Evolutionary conservation across 1,140 invertebrate species (phyloP).

Genomic region (Drosophila athabasca): DNA sequence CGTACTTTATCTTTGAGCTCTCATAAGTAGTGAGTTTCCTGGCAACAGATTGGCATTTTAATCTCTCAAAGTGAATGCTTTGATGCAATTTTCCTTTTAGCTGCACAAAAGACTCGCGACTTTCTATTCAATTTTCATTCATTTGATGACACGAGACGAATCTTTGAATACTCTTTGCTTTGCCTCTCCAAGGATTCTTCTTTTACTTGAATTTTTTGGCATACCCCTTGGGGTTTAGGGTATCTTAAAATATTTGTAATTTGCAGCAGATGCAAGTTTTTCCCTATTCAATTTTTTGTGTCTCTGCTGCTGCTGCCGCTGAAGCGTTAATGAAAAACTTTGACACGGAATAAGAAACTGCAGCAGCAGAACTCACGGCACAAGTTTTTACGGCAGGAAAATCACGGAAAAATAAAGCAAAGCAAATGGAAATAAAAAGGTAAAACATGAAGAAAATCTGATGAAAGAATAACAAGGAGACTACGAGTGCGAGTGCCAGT

Average conservation of each 20-base stretch:
- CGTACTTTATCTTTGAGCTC: too few relatives aligned
- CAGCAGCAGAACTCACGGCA: constrained; percentile 23
- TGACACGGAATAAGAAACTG: constrained; percentile 28
- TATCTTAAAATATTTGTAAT: constrained; percentile 23
- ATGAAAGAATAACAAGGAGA: constrained; percentile 29
- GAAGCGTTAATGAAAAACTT: constrained; percentile 60
- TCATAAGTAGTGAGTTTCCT: too few relatives aligned
- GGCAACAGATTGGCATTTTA: too few relatives aligned
- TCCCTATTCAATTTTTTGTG: not conserved
- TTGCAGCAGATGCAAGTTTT: constrained; percentile 33
- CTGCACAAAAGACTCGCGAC: too few relatives aligned
- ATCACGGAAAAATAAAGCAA: constrained; percentile 1
- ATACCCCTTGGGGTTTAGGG: not conserved
- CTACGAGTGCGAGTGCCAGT: too few relatives aligned
- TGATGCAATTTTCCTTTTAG: too few relatives aligned
- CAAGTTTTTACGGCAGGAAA: not conserved
- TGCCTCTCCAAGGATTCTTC: too few relatives aligned
- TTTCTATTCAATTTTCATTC: too few relatives aligned
- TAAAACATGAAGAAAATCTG: not conserved
- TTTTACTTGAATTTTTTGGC: too few relatives aligned
- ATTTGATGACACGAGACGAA: not conserved
- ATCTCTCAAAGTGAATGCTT: too few relatives aligned
- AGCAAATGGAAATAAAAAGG: not conserved
- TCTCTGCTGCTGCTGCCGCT: constrained; percentile 19
- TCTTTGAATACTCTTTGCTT: too few relatives aligned